Conservation (phyloP, 2,113 vertebrate genomes). For the Chloroceryle aenea region DNA sequence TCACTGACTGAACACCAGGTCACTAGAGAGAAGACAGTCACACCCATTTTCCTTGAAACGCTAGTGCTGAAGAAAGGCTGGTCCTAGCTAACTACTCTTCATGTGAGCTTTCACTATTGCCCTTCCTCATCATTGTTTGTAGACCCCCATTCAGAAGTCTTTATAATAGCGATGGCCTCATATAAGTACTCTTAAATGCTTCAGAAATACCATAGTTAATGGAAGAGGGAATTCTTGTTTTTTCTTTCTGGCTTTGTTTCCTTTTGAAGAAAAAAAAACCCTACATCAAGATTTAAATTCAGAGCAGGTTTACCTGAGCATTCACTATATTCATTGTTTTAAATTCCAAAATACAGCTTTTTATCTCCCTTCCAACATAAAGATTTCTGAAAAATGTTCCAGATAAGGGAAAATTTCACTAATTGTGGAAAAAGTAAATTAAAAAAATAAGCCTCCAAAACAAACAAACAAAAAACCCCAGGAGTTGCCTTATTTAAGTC, state of each 20-base stretch:
- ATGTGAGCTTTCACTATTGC: not conserved
- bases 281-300: not conserved
- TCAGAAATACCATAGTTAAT: not conserved
- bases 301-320: not conserved
- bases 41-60: not conserved
- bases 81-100: not conserved
- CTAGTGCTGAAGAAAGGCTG: not conserved
- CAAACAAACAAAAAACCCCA: not conserved
- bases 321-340: not conserved
- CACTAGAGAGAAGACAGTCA: not conserved
- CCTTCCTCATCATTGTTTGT: not conserved
- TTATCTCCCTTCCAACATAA: not conserved
- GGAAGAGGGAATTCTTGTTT: not conserved
- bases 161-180: not conserved
- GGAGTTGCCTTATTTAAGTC: not conserved
- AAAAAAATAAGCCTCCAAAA: not conserved
- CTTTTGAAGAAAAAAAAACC: not conserved
- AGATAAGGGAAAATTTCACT: not conserved
- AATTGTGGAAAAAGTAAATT: not conserved
- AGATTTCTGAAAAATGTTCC: not conserved
- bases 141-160: not conserved
- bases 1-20: not conserved
- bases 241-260: not conserved
- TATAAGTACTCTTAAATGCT: not conserved
- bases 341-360: not conserved